phyloP scores from a whole-genome alignment of 2,888 invertebrate species.

The Gandaritis pyraliata region DNA sequence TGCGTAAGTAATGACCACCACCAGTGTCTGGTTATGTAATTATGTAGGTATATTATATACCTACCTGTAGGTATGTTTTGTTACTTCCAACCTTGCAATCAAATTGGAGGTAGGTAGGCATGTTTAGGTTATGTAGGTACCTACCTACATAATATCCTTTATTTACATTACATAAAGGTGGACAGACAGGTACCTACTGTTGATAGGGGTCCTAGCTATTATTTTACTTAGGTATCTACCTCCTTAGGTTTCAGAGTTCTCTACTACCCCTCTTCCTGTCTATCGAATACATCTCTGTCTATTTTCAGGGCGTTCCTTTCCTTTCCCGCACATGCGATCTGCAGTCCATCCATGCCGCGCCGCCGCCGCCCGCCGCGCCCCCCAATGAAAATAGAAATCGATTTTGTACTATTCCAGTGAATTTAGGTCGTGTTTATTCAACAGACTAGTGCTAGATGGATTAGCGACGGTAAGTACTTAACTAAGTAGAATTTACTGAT shows the following conservation, averaged over 20 bases:
- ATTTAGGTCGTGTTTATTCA: constrained; percentile 40
- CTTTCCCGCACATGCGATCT: constrained; percentile 73
- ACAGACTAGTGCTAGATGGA: constrained; percentile 32
- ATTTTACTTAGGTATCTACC: too few relatives aligned
- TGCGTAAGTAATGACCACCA: constrained; percentile 44
- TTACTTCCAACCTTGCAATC: too few relatives aligned
- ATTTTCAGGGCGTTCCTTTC: constrained; percentile 60
- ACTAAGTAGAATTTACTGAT: not conserved
- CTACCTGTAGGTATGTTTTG: too few relatives aligned
- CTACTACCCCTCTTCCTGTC: not conserved
- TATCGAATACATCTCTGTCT: constrained; percentile 54
- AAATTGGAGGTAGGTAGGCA: too few relatives aligned
- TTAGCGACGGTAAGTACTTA: constrained; percentile 33
- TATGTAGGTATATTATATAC: too few relatives aligned
- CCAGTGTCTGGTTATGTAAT: too few relatives aligned
- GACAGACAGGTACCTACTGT: too few relatives aligned
- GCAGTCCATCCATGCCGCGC: constrained; percentile 51
- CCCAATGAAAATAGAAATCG: constrained; percentile 72
- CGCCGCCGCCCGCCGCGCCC: constrained; percentile 42
- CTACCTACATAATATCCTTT: too few relatives aligned
- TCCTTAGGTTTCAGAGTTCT: too few relatives aligned
- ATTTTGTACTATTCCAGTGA: constrained; percentile 50
- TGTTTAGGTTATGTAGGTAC: too few relatives aligned
- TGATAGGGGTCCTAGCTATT: too few relatives aligned
- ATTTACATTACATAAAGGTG: too few relatives aligned